phyloP scores from a whole-genome alignment of 2,888 invertebrate species.

The Hypsopygia costalis region DNA sequence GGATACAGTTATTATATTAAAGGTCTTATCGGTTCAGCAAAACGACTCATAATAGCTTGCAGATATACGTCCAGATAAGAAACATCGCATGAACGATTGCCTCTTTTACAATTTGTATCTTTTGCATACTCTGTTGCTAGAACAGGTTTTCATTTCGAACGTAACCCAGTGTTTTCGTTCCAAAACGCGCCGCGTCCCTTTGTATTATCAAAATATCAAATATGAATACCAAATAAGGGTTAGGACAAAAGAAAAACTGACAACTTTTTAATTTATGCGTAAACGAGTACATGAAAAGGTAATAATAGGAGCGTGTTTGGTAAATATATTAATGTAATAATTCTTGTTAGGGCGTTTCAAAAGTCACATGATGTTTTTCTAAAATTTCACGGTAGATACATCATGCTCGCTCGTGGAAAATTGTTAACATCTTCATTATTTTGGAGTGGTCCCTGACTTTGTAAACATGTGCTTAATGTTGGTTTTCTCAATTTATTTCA shows the following conservation, averaged over 20 bases:
- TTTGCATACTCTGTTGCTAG: constrained; percentile 69
- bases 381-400: constrained; percentile 77
- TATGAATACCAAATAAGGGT: constrained; percentile 81
- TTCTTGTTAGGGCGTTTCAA: constrained; percentile 60
- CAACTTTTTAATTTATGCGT: constrained; percentile 77
- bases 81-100: constrained; percentile 68
- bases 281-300: constrained; percentile 78
- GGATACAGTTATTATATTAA: constrained; percentile 49
- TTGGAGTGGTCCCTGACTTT: constrained; percentile 24
- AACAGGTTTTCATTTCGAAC: constrained; percentile 73
- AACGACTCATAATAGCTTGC: constrained; percentile 56
- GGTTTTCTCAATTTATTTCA: constrained; percentile 28
- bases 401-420: constrained; percentile 64
- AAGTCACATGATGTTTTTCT: constrained; percentile 61
- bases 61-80: constrained; percentile 44
- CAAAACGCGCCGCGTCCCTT: constrained; percentile 64
- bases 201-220: constrained; percentile 77
- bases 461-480: constrained; percentile 14
- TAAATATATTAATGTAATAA: constrained; percentile 79
- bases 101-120: constrained; percentile 80
- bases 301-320: constrained; percentile 78
- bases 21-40: constrained; percentile 44
- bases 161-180: constrained; percentile 59
- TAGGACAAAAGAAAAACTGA: constrained; percentile 77
- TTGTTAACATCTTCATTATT: constrained; percentile 67